Base-by-base conservation (phyloP, 64 coral and sea anemone genomes). In the Montipora cactus region DNA sequence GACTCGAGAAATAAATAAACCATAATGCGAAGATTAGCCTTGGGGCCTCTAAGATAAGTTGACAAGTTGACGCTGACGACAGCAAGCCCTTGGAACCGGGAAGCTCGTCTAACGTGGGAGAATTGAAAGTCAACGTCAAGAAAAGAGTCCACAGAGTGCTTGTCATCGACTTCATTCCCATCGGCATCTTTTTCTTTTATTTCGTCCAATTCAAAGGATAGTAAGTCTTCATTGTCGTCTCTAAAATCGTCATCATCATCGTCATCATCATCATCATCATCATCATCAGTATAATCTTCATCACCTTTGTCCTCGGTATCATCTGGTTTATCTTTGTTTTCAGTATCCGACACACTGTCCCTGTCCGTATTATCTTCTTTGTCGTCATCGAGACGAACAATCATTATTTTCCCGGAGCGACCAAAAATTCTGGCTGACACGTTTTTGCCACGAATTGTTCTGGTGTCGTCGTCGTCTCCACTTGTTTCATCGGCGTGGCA, bases 121-220 rank as follows among this genome's bases (percentile, higher is more conserved):
- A 86, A 72, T 3, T 67, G 45, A 51, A 86, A 86, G 1, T 86
- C 18, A 46, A 86, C 82, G 47, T 86, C 47, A 9, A 50, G 8
- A 22, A 86, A 86, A 49, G 82, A 86, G 18, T 86, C 59, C 64
- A 86, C 82, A 11, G 82, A 86, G 67, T 86, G 82, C n/a, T 86
- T 71, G 82, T 86, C 82, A 48, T 86, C 82, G 59, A 86, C 82
- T n/a, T 86, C 82, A 23, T 86, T 86, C 4, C 45, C 82, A 22
- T 86, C 37, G 19, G 46, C 16, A 86, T 86, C 82, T 86, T 71
- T 86, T 72, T 86, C 82, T 86, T 86, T 68, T 21, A 86, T 49
- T 21, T 72, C 82, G 46, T 86, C 82, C 0, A 86, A 15, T 51
- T 86, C 82, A 86, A 86, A 86, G 0, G 64, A 49, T 19, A 86